These are phyloP conservation scores for Erpobdella octoculata DNA, from an alignment of 2,888 invertebrate species.

Conservation along the genomic window DNA sequence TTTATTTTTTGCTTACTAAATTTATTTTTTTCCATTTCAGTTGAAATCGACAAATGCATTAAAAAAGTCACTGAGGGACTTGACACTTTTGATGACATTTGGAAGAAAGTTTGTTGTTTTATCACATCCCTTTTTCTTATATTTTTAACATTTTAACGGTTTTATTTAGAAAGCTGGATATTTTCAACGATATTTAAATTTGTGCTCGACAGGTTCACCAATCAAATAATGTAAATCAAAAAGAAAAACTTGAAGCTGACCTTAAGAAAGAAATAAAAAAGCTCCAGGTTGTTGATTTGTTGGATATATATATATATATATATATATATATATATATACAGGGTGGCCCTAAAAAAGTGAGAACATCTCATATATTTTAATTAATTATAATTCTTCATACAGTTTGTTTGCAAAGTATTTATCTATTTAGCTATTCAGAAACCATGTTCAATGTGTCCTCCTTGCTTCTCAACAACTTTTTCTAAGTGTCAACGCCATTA, in stretches of 20 bases:
- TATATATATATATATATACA: too few relatives aligned
- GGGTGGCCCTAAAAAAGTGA: too few relatives aligned
- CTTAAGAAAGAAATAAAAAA: slow-evolving; percentile 99
- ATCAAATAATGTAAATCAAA: slow-evolving; percentile 97
- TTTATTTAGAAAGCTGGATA: background rate
- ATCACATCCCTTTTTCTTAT: background rate
- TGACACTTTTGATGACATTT: slow-evolving; percentile 97
- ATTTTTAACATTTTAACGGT: background rate
- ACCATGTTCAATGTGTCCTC: too few relatives aligned
- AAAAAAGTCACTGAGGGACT: slow-evolving; percentile 98
- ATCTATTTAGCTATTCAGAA: too few relatives aligned
- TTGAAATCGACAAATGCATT: slow-evolving; percentile 96
- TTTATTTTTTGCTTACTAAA: too few relatives aligned
- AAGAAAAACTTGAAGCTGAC: slow-evolving; percentile 99
- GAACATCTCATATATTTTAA: too few relatives aligned
- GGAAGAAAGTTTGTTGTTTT: slow-evolving; percentile 72
- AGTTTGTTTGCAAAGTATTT: too few relatives aligned
- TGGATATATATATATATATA: too few relatives aligned
- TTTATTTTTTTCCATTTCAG: slow-evolving; percentile 41
- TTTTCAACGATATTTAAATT: background rate
- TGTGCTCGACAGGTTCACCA: slow-evolving; percentile 68
- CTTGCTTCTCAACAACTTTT: too few relatives aligned
- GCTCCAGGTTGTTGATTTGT: too few relatives aligned
- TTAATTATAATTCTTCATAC: too few relatives aligned
- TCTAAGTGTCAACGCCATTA: too few relatives aligned